Evolutionary conservation across 2,888 invertebrate genomes (phyloP).

Genomic region (Diploptera punctata): DNA sequence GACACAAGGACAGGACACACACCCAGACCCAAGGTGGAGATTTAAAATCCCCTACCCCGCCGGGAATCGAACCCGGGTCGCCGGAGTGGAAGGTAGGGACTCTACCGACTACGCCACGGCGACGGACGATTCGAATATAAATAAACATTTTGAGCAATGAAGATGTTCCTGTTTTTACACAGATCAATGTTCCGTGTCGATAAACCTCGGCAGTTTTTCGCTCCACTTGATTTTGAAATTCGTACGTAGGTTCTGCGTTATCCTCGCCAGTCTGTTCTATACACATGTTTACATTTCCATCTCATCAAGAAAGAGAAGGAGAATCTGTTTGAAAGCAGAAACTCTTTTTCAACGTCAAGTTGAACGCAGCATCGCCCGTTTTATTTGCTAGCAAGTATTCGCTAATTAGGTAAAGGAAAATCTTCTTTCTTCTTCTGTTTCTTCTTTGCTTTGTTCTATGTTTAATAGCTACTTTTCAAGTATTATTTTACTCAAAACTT

Average conservation of each 20-base stretch:
- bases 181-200: neutral
- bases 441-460: conserved; percentile 4
- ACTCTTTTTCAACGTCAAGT: conserved; percentile 10
- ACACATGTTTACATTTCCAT: conserved; percentile 25
- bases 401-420: conserved; percentile 21
- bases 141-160: too few relatives aligned
- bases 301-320: conserved; percentile 24
- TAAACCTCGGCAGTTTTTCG: neutral
- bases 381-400: neutral
- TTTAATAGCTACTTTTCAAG: conserved; percentile 9
- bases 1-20: too few relatives aligned
- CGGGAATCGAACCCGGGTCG: too few relatives aligned
- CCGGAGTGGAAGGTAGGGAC: too few relatives aligned
- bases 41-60: too few relatives aligned
- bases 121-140: too few relatives aligned
- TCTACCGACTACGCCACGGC: too few relatives aligned
- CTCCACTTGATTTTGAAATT: neutral
- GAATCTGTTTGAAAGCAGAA: conserved; percentile 1
- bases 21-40: too few relatives aligned
- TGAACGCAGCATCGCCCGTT: neutral
- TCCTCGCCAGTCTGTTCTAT: neutral
- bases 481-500: too few relatives aligned
- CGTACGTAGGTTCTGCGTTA: neutral
- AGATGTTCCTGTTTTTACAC: too few relatives aligned
- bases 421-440: neutral